Evolutionary conservation across 2,888 invertebrate species (phyloP).

Genomic region (Folsomia manolachei): DNA sequence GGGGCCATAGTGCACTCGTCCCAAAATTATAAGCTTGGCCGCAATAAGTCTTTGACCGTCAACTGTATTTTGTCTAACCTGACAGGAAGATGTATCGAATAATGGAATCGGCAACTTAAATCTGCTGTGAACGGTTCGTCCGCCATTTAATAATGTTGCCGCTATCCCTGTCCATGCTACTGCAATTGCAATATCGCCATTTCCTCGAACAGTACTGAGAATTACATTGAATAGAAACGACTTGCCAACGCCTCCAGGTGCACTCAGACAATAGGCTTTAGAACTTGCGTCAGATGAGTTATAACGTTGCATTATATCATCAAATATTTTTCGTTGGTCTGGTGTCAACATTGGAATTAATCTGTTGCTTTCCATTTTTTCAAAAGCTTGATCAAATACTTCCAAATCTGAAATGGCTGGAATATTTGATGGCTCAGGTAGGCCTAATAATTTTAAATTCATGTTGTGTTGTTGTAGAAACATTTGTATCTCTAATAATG

Average conservation of each 20-base stretch:
- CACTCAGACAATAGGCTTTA: constrained; percentile 53
- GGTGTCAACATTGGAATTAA: constrained; percentile 8
- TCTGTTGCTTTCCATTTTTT: background rate
- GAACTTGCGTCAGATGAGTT: too few relatives aligned
- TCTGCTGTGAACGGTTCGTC: constrained; percentile 51
- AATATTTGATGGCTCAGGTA: constrained; percentile 15
- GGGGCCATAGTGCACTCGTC: constrained; percentile 52
- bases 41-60: constrained; percentile 30
- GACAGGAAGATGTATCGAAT: constrained; percentile 36
- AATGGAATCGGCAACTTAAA: constrained; percentile 46
- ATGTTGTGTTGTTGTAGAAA: constrained; percentile 15
- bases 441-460: constrained; percentile 9
- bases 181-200: constrained; percentile 15
- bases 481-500: constrained; percentile 28
- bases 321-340: constrained; percentile 15
- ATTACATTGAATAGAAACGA: constrained; percentile 50
- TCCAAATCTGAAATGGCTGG: background rate
- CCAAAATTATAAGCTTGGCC: constrained; percentile 47
- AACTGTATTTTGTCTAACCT: constrained; percentile 23
- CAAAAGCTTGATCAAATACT: background rate
- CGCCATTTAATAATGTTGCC: constrained; percentile 42
- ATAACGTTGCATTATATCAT: constrained; percentile 15
- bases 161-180: constrained; percentile 48
- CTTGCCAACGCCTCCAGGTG: constrained; percentile 53
- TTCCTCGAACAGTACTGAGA: constrained; percentile 10